Conservation (phyloP, 2,888 invertebrate genomes). For the Tholera decimalis region DNA sequence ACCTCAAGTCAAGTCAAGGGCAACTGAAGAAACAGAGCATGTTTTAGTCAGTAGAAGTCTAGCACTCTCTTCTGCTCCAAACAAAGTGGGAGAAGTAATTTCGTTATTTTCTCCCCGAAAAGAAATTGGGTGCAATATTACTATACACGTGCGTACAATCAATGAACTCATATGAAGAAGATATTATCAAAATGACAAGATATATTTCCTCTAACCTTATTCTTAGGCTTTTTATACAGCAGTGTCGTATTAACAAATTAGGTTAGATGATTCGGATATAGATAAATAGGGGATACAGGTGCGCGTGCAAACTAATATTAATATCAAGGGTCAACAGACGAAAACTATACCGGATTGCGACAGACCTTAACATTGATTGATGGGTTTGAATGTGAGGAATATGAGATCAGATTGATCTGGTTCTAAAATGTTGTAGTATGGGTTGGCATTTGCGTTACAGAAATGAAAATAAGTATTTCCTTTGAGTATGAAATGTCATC, state of each 20-base stretch:
- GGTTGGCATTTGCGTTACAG: too few relatives aligned
- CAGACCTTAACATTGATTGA: constrained; percentile 22
- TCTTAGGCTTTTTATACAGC: not conserved
- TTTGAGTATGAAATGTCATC: too few relatives aligned
- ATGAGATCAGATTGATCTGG: constrained; percentile 4
- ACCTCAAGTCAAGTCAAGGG: too few relatives aligned
- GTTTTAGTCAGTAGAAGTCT: too few relatives aligned
- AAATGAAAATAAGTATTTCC: too few relatives aligned
- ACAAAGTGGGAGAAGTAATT: too few relatives aligned
- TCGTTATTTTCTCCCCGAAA: too few relatives aligned
- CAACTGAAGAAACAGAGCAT: too few relatives aligned
- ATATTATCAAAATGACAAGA: not conserved
- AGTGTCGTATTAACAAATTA: constrained; percentile 20
- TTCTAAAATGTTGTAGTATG: too few relatives aligned
- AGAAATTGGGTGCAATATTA: too few relatives aligned
- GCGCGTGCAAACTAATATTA: constrained; percentile 34
- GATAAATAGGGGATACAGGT: constrained; percentile 37
- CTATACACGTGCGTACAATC: not conserved
- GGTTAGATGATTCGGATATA: constrained; percentile 31
- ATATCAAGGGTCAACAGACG: constrained; percentile 30
- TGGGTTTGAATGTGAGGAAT: constrained; percentile 9
- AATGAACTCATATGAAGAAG: not conserved
- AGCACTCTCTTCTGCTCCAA: too few relatives aligned
- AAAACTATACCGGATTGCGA: constrained; percentile 11
- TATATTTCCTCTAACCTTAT: not conserved